These are phyloP conservation scores for Phyllostomus hastatus DNA, from an alignment of 2,113 vertebrate genomes.

Conservation along the genomic window DNA sequence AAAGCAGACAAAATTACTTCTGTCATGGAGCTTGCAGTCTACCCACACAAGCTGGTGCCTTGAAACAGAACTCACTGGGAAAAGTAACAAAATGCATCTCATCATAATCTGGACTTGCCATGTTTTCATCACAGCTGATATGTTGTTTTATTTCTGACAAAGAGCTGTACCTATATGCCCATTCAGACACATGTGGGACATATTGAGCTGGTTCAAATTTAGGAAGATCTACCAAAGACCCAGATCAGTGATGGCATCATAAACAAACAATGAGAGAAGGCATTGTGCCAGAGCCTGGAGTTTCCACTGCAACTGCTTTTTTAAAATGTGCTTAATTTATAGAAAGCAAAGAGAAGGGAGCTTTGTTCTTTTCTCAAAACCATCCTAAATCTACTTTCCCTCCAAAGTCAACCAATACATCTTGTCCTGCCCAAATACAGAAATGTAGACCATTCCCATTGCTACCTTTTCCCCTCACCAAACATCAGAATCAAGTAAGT, in stretches of 20 bases:
- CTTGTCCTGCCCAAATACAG: neutral
- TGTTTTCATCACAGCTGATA: neutral
- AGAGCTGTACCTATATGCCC: neutral
- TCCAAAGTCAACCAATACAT: neutral
- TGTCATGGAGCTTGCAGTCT: neutral
- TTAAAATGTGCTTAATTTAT: neutral
- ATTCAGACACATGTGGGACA: neutral
- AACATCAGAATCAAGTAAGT: neutral
- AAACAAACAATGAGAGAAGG: neutral
- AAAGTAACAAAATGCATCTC: neutral
- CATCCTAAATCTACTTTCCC: neutral
- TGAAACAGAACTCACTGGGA: neutral
- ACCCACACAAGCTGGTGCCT: neutral
- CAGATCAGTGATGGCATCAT: neutral
- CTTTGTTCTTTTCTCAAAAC: neutral
- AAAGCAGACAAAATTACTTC: neutral
- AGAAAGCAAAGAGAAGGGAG: neutral
- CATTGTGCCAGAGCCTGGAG: neutral
- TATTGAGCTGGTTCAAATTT: neutral
- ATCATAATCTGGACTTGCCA: neutral
- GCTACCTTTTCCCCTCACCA: neutral
- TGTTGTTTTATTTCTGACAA: neutral
- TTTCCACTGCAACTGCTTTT: neutral
- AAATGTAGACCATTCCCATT: neutral
- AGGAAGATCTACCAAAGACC: neutral